phyloP scores from a whole-genome alignment of 2,888 invertebrate genomes.

The Stenurella melanura region DNA sequence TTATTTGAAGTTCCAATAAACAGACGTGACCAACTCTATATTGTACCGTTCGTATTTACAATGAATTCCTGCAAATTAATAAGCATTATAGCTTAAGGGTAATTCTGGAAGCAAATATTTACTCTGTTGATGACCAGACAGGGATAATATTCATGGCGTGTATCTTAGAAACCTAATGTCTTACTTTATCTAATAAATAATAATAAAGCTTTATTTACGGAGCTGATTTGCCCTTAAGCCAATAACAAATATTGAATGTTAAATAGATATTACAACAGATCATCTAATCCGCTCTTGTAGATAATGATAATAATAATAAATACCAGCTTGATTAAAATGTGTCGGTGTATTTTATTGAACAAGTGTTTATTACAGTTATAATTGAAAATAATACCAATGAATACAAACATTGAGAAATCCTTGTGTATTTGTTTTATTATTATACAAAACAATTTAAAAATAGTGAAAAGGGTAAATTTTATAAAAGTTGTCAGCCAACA shows the following conservation, averaged over 20 bases:
- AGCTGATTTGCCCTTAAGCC: constrained; percentile 38
- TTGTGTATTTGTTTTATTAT: too few species aligned
- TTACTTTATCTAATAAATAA: constrained; percentile 50
- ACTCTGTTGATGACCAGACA: constrained; percentile 39
- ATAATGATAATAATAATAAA: too few species aligned
- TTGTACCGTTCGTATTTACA: constrained; percentile 1
- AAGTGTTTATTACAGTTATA: too few species aligned
- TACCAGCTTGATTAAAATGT: too few species aligned
- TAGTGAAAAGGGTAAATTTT: too few species aligned
- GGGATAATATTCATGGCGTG: constrained; percentile 33
- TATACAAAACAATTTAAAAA: too few species aligned
- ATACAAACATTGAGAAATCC: too few species aligned
- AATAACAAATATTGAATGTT: constrained; percentile 32
- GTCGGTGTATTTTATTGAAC: too few species aligned
- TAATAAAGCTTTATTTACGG: constrained; percentile 46
- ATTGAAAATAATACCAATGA: too few species aligned
- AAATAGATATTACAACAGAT: constrained; percentile 28
- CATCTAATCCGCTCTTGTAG: not conserved
- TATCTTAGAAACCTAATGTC: constrained; percentile 45
- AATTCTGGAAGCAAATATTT: constrained; percentile 42
- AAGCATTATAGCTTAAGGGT: constrained; percentile 29
- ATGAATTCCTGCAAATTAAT: constrained; percentile 37
- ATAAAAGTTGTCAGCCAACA: too few species aligned
- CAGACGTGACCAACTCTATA: constrained; percentile 2
- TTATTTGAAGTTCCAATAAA: constrained; percentile 15